Evolutionary conservation across 1,140 invertebrate species (phyloP), one percentile per base, ranked within the genome.

Genomic region (Drosophila pachea): DNA sequence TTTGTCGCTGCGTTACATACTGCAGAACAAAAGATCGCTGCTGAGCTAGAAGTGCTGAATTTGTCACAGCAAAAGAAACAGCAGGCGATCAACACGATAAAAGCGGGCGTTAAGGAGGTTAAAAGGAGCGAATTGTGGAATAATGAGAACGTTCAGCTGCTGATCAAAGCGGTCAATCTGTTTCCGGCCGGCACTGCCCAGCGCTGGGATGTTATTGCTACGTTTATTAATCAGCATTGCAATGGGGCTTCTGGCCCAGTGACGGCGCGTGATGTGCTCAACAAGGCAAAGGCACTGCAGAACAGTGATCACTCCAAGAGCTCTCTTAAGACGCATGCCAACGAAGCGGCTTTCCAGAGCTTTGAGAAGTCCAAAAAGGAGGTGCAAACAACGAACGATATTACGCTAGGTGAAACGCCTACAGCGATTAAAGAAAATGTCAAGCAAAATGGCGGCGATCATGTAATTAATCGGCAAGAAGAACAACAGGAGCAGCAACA

Each of bases 151-250:
- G 90, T 97, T 0, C 95, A 97, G 75, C 89, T 98, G 12, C 91
- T 99, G 1, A 97, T 99, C 14, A 99, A 99, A 90, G 97, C 96
- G 36, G 97, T 99, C 0, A 99, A 98, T 91, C 88, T 99, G 2
- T 99, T 99, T 89, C 97, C 98, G 0, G 97, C 97, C 43, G 98
- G 98, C 11, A 99, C 98, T 0, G 95, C 94, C 89, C 95, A 98
- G 86, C 92, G 97, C 74, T 99, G 97, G 98, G 97, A 99, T 64
- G 97, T 98, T 0, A 96, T 99, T 2, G 96, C 97, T 0, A 97
- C 97, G 87, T 99, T 98, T 89, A 94, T 99, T 11, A 97, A 97
- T 88, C 97, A 99, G 87, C 98, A 99, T 92, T 92, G 11, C 88
- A 33, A 91, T 91, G 22, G 43, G 29, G 63, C 38, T 9, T 48